phyloP scores from a whole-genome alignment of 2,113 vertebrate genomes.

The Riparia riparia region DNA sequence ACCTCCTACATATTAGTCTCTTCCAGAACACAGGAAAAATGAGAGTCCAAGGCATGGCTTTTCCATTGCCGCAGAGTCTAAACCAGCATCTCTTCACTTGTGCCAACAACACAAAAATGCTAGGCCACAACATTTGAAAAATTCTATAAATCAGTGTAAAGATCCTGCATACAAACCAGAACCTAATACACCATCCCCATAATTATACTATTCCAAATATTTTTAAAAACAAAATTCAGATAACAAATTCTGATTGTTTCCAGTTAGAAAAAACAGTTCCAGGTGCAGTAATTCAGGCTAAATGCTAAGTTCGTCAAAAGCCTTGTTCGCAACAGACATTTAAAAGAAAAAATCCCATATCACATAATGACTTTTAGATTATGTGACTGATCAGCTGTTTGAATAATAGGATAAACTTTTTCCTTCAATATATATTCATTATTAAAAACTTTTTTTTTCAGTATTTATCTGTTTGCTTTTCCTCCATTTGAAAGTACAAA shows the following conservation, averaged over 20 bases:
- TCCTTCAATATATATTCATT: not conserved
- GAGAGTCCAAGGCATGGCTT: not conserved
- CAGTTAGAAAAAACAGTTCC: not conserved
- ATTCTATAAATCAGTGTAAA: not conserved
- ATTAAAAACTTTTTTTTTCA: not conserved
- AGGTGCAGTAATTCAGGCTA: not conserved
- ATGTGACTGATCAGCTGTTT: not conserved
- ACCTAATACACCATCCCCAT: not conserved
- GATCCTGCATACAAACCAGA: not conserved
- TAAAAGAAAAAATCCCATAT: not conserved
- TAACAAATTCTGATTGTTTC: not conserved
- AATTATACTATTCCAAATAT: not conserved
- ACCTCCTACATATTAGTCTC: not conserved
- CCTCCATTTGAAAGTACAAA: not conserved
- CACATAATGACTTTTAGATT: not conserved
- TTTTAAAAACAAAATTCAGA: not conserved
- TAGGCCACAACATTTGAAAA: not conserved
- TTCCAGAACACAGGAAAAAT: not conserved
- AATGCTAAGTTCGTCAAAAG: not conserved
- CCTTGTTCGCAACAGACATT: not conserved
- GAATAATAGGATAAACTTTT: not conserved
- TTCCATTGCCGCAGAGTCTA: rapidly evolving
- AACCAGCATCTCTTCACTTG: rapidly evolving
- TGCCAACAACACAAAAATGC: not conserved
- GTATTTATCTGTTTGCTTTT: not conserved